Percentiles rank a stretch among this genome's conserved stretches.
These are phyloP conservation scores for Heteronetta atricapilla DNA, from an alignment of 2,113 vertebrate species.

Conservation along the genomic window DNA sequence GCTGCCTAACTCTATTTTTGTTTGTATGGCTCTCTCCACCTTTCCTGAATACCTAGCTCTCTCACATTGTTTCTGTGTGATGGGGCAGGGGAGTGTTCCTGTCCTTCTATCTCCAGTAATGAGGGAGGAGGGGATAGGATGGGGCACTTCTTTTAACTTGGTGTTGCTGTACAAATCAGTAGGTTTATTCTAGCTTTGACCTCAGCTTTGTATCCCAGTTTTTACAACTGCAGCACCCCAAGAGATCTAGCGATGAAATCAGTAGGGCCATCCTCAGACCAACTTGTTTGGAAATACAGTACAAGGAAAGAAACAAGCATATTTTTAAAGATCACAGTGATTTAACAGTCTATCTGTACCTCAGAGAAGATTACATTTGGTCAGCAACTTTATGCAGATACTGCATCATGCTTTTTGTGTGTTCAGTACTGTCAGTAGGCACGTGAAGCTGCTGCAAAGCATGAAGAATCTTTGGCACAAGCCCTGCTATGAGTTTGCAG, in stretches of 20 bases:
- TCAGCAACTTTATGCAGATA: constrained; percentile 14
- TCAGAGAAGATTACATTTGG: background rate
- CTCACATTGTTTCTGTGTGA: background rate
- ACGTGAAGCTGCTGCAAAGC: background rate
- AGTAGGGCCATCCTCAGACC: background rate
- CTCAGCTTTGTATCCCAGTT: background rate
- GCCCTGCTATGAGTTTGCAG: background rate
- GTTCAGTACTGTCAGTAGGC: background rate
- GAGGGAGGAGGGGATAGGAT: background rate
- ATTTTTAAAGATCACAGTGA: background rate
- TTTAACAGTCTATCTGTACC: background rate
- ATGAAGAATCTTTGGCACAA: background rate
- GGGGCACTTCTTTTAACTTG: background rate
- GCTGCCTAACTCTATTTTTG: background rate
- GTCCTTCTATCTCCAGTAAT: background rate
- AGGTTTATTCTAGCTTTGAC: background rate
- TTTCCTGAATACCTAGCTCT: background rate
- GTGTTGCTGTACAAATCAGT: background rate
- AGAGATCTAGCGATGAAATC: background rate
- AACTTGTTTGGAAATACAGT: background rate
- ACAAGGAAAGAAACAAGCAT: background rate
- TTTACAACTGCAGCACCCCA: background rate
- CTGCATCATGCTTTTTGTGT: background rate
- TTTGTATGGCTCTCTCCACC: background rate
- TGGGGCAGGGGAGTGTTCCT: background rate